phyloP scores from a whole-genome alignment of 2,888 invertebrate genomes.

The Pterostichus madidus region DNA sequence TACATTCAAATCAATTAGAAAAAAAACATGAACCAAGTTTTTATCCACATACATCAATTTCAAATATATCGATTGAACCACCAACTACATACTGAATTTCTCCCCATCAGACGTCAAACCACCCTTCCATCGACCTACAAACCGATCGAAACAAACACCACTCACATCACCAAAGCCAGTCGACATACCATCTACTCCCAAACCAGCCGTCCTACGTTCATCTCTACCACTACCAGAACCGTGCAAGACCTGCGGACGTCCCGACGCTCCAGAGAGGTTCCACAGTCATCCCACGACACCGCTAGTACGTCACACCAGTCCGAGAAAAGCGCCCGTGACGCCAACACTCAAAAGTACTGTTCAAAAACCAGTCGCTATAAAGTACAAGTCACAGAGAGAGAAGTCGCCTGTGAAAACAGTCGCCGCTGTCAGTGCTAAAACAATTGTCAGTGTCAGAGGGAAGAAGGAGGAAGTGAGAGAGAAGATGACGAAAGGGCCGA shows the following conservation, averaged over 20 bases:
- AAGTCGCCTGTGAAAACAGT: constrained; percentile 34
- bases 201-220: neutral
- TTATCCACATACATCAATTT: too few relatives aligned
- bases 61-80: neutral
- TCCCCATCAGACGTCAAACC: too few relatives aligned
- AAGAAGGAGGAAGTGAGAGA: constrained; percentile 67
- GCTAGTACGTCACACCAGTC: constrained; percentile 66
- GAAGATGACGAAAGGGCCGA: constrained; percentile 68
- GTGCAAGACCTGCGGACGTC: constrained; percentile 84
- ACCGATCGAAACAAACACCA: neutral
- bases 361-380: constrained; percentile 79
- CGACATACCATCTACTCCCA: neutral
- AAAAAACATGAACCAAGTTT: too few relatives aligned
- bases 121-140: neutral
- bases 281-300: constrained; percentile 79
- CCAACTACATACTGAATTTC: neutral
- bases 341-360: constrained; percentile 76
- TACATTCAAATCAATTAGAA: too few relatives aligned
- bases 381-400: constrained; percentile 74
- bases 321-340: constrained; percentile 18
- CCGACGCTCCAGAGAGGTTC: constrained; percentile 84
- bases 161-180: neutral
- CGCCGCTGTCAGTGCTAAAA: neutral
- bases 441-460: constrained; percentile 35
- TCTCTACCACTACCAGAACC: constrained; percentile 76